A percentile compares a stretch with the other conserved stretches of the same genome.
These are phyloP conservation scores for Caloenas nicobarica DNA, from an alignment of 2,113 vertebrate species.

Conservation along the genomic window DNA sequence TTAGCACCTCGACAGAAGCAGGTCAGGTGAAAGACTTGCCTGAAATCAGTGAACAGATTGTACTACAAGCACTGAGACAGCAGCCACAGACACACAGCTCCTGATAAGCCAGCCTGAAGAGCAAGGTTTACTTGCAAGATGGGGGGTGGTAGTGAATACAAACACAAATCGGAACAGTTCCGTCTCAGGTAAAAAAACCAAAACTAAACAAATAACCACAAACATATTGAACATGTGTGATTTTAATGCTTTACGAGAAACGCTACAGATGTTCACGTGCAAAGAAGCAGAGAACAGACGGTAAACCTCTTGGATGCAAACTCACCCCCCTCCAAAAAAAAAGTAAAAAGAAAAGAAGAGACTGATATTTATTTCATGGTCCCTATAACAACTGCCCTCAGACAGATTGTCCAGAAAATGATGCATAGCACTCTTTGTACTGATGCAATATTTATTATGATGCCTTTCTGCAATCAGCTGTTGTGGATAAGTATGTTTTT, in stretches of 20 bases:
- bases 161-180: neutral
- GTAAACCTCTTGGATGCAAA: neutral
- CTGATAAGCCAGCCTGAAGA: slow-evolving; percentile 1
- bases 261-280: neutral
- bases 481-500: neutral
- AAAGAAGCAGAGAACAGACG: neutral
- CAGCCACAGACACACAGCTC: neutral
- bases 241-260: neutral
- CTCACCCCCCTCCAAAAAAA: neutral
- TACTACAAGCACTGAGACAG: neutral
- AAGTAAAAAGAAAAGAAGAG: neutral
- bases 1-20: neutral
- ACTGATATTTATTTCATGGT: neutral
- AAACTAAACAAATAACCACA: no score
- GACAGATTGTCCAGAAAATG: neutral
- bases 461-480: neutral
- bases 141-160: neutral
- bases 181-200: neutral
- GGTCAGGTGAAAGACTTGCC: neutral
- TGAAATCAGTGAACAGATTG: neutral
- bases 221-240: neutral
- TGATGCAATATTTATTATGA: neutral
- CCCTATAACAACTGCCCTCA: neutral
- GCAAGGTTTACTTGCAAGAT: neutral
- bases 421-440: neutral